Evolutionary conservation across 30 jellyfish, hydroid and myxozoan genomes (phyloP), one percentile per base, ranked within the genome.

Genomic region (Nemopilema nomurai): DNA sequence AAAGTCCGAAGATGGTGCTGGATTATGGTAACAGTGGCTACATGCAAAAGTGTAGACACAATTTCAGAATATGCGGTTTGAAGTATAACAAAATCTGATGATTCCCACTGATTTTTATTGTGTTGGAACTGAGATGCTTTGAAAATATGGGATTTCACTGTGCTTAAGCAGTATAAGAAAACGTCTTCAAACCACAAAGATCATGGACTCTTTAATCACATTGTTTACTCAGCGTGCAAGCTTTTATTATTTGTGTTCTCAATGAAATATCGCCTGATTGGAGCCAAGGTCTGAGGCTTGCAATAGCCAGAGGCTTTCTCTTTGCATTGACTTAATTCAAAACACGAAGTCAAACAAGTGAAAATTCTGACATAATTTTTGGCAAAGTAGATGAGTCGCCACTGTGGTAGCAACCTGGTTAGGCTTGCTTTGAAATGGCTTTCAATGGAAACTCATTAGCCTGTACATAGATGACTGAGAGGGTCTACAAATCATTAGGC

Each of bases 1-100:
- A 21, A 28, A 27, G 75, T 28, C 75, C 31, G 41, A 65, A 67
- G 17, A 67, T 67, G 51, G 23, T 23, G 33, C 18, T 16, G 18
- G 87, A 77, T 77, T 1, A 77, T 41, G 20, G 87, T 77, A 77
- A 20, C 87, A 26, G 27, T 62, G 78, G 87, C 87, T 19, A 62
- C 87, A 31, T 8, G 78, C 24, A n/a, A 67, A 53, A n/a, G 18
- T 31, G 21, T 1, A 30, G 78, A 22, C 67, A 18, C 18, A 18
- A 62, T 49, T 24, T 62, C 31, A 21, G 87, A 77, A 49, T 77
- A 25, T 77, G 87, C 26, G 87, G 87, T 21, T 30, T 1, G 33
- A 16, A 0, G 49, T 77, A 19, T 1, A 49, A 77, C 22, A 33
- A 8, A 20, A 13, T 77, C 77, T 69, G 18, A 23, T 7, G 87